These are phyloP conservation scores for Bombus polaris DNA, from an alignment of 1,140 invertebrate genomes.

Conservation along the genomic window DNA sequence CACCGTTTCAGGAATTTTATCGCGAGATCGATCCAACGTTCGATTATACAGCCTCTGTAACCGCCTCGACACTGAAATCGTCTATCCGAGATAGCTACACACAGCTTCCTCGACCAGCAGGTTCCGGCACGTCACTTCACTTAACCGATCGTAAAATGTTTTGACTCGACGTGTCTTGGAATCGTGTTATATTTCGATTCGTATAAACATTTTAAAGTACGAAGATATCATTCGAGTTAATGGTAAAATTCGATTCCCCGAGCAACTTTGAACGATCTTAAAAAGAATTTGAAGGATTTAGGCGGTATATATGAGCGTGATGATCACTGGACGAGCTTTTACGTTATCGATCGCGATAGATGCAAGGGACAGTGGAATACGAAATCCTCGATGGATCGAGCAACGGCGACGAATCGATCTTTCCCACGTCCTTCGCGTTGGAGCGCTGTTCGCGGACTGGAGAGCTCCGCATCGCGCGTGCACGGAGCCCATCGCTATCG, in stretches of 20 bases:
- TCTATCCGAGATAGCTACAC: background rate
- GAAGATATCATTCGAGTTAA: too few species aligned
- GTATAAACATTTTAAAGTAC: background rate
- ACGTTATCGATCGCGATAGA: background rate
- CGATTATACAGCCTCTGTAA: background rate
- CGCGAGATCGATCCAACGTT: conserved; percentile 19
- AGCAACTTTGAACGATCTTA: background rate
- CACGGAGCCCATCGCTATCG: conserved; percentile 76
- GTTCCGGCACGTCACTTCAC: background rate
- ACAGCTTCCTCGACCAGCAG: background rate
- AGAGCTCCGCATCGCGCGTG: conserved; percentile 70
- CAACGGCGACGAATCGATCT: conserved; percentile 61
- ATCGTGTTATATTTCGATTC: background rate
- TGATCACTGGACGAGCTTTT: background rate
- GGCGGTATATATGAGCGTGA: too few species aligned
- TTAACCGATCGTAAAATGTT: background rate
- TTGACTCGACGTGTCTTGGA: background rate
- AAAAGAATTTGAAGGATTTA: background rate
- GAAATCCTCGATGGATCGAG: conserved; percentile 31
- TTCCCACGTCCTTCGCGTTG: conserved; percentile 75
- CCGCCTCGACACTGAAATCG: background rate
- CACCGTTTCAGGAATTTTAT: conserved; percentile 40
- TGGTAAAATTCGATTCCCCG: background rate
- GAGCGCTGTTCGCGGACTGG: conserved; percentile 80
- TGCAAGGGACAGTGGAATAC: background rate